Base-by-base conservation (phyloP, 1,140 invertebrate species). In the Mamestra configurata region DNA sequence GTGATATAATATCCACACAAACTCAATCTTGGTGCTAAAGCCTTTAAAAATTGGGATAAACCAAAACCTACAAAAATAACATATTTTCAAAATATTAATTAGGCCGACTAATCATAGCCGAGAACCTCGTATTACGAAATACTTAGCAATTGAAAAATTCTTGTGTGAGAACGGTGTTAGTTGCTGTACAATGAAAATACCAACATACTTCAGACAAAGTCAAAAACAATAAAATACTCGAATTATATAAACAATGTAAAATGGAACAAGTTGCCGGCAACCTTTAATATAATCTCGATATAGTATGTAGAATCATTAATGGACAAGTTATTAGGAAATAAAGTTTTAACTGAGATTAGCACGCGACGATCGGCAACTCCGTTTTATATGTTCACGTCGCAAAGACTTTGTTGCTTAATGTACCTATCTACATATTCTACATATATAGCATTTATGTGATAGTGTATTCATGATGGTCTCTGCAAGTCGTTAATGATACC, bases 341-440 rank as follows among this genome's bases (percentile, higher is more conserved):
- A 20, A 55, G 51, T 72, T 55, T 57, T 37, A 37, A 53, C 51
- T 35, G 8, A 40, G 70, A 72, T 72, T 24, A 71, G 68, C 7
- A 35, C 27, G 31, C 31, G 18, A 55, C 31, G 8, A 55, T 55
- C 31, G 22, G 37, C 13, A 70, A 49, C 0, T 72, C 11, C 3
- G 49, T 40, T 57, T 55, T 72, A 37, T 55, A 37, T 13, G 70
- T 72, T 57, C 51, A 72, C 49, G 40, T 55, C n/a, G 27, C 24
- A 72, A n/a, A n/a, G n/a, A 72, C 49, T 37, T 40, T 55, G 70
- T 72, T 55, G 70, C 70, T 35, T 11, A 55, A 72, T 72, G 15
- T 55, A 27, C 0, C 6, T 43, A 55, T 2, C n/a, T n/a, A 3
- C 18, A 61, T 15, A 8, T 31, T 7, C 18, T 61, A 37, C 24